Conservation (phyloP, 2,797 vertebrate species). For the Platalea minor region DNA sequence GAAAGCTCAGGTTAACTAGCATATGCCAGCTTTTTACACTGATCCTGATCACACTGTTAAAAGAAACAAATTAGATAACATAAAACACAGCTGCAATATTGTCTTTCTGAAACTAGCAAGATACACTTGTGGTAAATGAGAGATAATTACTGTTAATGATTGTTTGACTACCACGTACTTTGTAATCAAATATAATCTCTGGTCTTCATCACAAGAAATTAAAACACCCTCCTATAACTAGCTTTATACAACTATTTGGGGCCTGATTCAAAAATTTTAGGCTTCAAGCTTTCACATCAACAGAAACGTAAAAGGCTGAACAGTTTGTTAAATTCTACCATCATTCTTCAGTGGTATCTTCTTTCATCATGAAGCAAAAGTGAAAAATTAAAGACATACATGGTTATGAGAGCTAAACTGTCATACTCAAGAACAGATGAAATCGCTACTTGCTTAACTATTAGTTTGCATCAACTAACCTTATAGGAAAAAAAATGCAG, state of each 20-base stretch:
- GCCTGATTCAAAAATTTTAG: background rate
- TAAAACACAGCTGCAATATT: background rate
- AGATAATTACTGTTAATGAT: conserved; percentile 3
- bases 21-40: conserved; percentile 98
- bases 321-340: background rate
- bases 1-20: conserved; percentile 93
- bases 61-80: background rate
- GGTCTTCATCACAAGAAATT: background rate
- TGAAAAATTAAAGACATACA: background rate
- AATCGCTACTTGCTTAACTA: background rate
- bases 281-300: background rate
- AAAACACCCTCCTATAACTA: background rate
- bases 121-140: background rate
- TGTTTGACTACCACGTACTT: background rate
- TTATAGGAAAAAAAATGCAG: background rate
- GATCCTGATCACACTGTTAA: conserved; percentile 86
- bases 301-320: background rate
- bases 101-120: background rate
- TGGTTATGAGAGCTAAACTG: background rate
- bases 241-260: background rate
- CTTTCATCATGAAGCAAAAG: background rate
- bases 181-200: background rate
- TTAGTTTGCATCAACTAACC: background rate
- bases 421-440: background rate
- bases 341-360: background rate